Base-by-base conservation (phyloP, 2,113 vertebrate species). In the Tragelaphus scriptus region DNA sequence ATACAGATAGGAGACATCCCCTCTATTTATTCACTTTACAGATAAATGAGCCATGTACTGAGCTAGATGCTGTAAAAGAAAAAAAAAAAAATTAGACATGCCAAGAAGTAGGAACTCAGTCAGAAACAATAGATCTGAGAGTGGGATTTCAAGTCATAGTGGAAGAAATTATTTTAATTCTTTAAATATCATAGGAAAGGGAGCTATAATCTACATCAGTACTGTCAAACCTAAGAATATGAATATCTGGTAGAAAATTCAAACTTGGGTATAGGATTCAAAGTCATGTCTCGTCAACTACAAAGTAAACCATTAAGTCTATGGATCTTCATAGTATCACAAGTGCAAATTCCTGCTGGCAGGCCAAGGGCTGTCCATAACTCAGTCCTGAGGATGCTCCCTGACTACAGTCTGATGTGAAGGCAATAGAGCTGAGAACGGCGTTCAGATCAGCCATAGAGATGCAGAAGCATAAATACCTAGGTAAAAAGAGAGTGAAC, bases 51-150 rank as follows among this genome's bases (percentile, higher is more conserved):
- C 36, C 23, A 94, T 6, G 26, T 80, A 91, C 15, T 85, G 61
- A 96, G 40, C 53, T 82, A 93, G 92, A 44, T 36, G 77, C 77
- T 71, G 61, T 61, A 63, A 91, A 87, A 91, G 51, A 94, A 95
- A 86, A 47, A 32, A 88, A 68, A 77, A 77, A 44, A 77, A 13
- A 84, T 36, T 75, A 90, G 88, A 87, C 32, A 95, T 11, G 94
- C 17, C 26, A 80, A 68, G 68, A 94, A 92, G 61, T 2, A 90
- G 63, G 21, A 92, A 59, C 25, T 21, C 63, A 94, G 49, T 85
- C 40, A 79, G 87, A 93, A 94, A 82, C 49, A 84, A 88, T 0
- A 77, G 16, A 56, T 49, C 9, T 87, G 28, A 89, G 36, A 84
- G 56, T 86, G 36, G 23, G 15, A 94, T 81, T 88, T 94, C 88